Conservation (phyloP, 2,113 vertebrate genomes). For the Muntiacus reevesi region DNA sequence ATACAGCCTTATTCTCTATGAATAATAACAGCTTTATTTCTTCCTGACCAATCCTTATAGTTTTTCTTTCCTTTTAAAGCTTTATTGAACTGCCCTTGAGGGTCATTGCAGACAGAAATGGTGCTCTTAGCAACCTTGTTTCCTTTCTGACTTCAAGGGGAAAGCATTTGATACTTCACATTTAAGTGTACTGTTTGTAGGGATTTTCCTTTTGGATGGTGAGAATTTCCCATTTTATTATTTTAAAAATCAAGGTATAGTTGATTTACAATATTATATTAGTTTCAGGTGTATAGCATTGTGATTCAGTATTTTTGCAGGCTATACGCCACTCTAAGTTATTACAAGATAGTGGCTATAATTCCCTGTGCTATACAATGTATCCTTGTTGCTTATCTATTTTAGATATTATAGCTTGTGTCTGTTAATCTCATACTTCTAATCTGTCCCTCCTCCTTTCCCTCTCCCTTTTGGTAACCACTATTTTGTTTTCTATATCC, state of each 20-base stretch:
- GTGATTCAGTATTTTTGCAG: background rate
- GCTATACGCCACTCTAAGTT: background rate
- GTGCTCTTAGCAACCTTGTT: background rate
- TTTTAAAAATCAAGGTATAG: background rate
- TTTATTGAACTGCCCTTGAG: background rate
- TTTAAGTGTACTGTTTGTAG: too few species aligned
- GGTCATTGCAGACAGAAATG: background rate
- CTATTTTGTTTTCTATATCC: background rate
- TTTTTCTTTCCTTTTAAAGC: background rate
- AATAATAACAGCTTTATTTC: background rate
- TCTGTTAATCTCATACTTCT: background rate
- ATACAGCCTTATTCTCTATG: background rate
- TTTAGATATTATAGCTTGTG: background rate
- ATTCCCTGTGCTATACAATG: background rate
- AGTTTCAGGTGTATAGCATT: background rate
- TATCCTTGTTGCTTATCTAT: background rate
- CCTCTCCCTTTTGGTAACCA: background rate
- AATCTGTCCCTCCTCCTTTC: background rate
- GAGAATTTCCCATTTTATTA: background rate
- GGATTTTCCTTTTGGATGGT: background rate
- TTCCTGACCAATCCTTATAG: background rate
- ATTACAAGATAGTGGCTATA: background rate
- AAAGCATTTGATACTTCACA: background rate
- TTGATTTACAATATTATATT: background rate
- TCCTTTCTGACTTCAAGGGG: background rate